phyloP scores from a whole-genome alignment of 1,140 invertebrate species.

The Tetragonula clypearis region DNA sequence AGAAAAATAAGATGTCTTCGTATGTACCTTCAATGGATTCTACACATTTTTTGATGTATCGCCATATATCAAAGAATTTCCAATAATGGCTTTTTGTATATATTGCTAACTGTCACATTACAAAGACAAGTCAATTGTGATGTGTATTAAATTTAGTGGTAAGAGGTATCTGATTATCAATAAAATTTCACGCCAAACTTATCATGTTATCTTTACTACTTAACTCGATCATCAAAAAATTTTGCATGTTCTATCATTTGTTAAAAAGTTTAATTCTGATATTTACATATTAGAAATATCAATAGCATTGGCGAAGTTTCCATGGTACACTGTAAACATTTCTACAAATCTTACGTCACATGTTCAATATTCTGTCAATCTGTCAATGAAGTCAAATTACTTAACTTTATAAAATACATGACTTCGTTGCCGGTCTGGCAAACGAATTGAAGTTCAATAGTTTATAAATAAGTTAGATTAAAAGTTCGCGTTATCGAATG shows the following conservation, averaged over 20 bases:
- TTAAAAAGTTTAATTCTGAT: not conserved
- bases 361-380: not conserved
- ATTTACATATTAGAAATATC: too few relatives aligned
- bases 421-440: not conserved
- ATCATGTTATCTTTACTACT: not conserved
- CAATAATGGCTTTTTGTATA: constrained; percentile 80
- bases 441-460: not conserved
- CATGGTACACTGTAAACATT: too few relatives aligned
- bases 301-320: too few relatives aligned
- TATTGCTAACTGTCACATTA: constrained; percentile 76
- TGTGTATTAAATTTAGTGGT: constrained; percentile 79
- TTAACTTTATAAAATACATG: not conserved
- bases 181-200: constrained; percentile 67
- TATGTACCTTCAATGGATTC: constrained; percentile 62
- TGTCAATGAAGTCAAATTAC: not conserved
- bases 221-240: not conserved
- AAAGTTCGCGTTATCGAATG: constrained; percentile 13
- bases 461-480: not conserved
- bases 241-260: not conserved
- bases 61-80: constrained; percentile 73
- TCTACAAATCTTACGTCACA: not conserved
- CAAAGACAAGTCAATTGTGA: constrained; percentile 73
- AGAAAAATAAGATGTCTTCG: constrained; percentile 62
- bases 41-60: constrained; percentile 73
- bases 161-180: constrained; percentile 77